Percentiles rank a stretch among this genome's conserved stretches.
Evolutionary conservation across 2,113 vertebrate species (phyloP).

Genomic region (Sylvia atricapilla): DNA sequence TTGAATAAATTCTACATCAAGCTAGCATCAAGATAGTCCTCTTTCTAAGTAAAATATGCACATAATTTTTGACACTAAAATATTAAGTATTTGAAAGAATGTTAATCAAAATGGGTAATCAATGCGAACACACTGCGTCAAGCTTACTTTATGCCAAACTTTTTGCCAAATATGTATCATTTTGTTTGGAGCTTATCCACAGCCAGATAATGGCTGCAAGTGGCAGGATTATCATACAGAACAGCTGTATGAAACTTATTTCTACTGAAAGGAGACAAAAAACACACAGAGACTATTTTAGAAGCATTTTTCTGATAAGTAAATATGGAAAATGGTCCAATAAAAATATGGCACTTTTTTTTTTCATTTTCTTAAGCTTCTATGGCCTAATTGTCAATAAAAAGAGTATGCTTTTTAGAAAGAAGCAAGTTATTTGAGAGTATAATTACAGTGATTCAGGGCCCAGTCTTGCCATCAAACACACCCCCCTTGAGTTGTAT

Average conservation of each 20-base stretch:
- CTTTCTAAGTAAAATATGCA: background rate
- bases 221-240: background rate
- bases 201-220: background rate
- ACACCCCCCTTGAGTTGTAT: background rate
- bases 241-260: background rate
- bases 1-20: background rate
- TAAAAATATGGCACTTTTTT: background rate
- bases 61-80: background rate
- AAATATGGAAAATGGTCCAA: background rate
- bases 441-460: background rate
- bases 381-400: background rate
- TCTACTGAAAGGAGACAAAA: background rate
- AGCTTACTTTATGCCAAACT: background rate
- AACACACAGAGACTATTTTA: background rate
- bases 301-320: background rate
- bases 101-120: constrained; percentile 7
- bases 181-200: background rate
- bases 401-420: background rate
- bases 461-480: background rate
- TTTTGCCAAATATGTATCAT: background rate
- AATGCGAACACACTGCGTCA: background rate
- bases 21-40: background rate
- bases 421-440: background rate
- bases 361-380: background rate
- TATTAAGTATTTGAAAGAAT: background rate